phyloP scores from a whole-genome alignment of 2,888 invertebrate species.

The Octonoba sinensis region DNA sequence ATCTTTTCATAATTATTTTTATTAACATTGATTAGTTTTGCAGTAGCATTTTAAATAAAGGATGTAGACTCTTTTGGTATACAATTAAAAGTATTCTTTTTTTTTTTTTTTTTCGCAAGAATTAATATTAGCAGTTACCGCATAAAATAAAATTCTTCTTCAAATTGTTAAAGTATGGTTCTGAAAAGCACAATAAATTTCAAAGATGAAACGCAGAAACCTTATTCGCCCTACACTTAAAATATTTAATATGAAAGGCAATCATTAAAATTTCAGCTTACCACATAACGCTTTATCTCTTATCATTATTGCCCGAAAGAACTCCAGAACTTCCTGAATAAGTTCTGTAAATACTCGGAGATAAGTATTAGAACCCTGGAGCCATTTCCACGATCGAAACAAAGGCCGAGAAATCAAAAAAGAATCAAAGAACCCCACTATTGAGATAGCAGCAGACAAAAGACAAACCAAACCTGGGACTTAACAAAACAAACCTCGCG shows the following conservation, averaged over 20 bases:
- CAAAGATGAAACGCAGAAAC: neutral
- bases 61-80: no score
- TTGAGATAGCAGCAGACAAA: slow-evolving; percentile 41
- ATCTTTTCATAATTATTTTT: no score
- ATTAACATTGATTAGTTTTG: no score
- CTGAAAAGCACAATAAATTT: no score
- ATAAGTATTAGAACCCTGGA: neutral
- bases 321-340: slow-evolving; percentile 18
- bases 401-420: slow-evolving; percentile 8
- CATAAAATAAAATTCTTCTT: no score
- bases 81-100: no score
- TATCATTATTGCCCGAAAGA: slow-evolving; percentile 41
- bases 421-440: slow-evolving; percentile 9
- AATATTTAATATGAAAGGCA: neutral
- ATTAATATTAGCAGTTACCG: no score
- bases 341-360: slow-evolving; percentile 5
- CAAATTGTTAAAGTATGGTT: no score
- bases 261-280: slow-evolving; percentile 19
- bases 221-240: neutral
- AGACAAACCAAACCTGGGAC: slow-evolving; percentile 24
- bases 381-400: slow-evolving; percentile 1
- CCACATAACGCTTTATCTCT: neutral
- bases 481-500: slow-evolving; percentile 25
- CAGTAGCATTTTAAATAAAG: no score
- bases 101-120: no score